Evolutionary conservation across 2,113 vertebrate species (phyloP), one percentile per base, ranked within the genome.

Genomic region (Oceanites oceanicus): DNA sequence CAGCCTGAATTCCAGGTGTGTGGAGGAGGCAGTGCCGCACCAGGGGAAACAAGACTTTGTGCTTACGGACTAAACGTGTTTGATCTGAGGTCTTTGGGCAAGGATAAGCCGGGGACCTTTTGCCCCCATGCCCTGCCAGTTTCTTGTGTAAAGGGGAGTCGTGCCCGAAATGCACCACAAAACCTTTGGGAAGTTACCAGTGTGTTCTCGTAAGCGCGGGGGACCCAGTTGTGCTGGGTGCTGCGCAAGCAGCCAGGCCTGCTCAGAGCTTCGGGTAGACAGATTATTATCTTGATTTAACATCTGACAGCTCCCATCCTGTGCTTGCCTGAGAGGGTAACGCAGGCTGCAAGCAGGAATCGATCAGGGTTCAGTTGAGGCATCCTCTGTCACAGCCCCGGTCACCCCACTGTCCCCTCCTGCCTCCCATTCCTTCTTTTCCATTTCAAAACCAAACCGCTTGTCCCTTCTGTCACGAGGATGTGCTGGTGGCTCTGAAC

Each of bases 91-190:
- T 52, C 1, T 0, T 1, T 10, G 32, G 66, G 76, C 42, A n/a
- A 38, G n/a, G 38, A 16, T 9, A 10, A 83, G 19, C 36, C 50
- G 16, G 18, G 63, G 25, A 32, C 27, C n/a, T 36, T 18, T 8
- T 5, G 45, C 70, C 50, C 70, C 50, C 4, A 0, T 15, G 9
- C 58, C 63, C 44, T 4, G 7, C 0, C 1, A n/a, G 32, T 12
- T 34, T 10, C 53, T 9, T 4, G 3, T 7, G 22, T 3, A 3
- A 23, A 27, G 13, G 21, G 26, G 26, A 30, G 71, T 8, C 10
- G 0, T 1, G 8, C 59, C 36, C 2, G 22, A 52, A 47, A 49
- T 1, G 0, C 36, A 5, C 40, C 66, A 3, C 2, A 0, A 34
- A 47, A 7, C 40, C 75, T 52, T 9, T 11, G 77, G 74, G 93